phyloP scores from a whole-genome alignment of 2,113 vertebrate species.

The Notarius quadriscutis region DNA sequence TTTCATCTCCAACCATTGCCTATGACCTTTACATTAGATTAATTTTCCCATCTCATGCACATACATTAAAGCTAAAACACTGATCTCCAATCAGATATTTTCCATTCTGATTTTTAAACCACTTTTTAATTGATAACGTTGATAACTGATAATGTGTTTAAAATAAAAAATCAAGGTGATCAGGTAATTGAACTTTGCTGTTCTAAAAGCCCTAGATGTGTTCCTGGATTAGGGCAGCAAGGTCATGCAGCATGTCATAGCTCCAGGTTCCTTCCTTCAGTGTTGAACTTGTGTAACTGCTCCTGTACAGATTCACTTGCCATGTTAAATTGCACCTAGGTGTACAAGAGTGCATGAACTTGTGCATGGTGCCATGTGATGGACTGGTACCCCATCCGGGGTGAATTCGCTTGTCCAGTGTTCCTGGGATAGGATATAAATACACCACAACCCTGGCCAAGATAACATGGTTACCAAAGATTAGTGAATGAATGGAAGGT shows the following conservation, averaged over 20 bases:
- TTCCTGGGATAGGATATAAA: not conserved
- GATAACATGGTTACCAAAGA: not conserved
- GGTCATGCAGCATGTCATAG: not conserved
- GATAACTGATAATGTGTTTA: not conserved
- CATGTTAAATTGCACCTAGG: not conserved
- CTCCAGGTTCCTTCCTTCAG: not conserved
- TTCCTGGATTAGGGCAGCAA: not conserved
- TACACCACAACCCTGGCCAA: not conserved
- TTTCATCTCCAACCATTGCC: too few relatives aligned
- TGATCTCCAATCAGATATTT: not conserved
- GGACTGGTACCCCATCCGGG: not conserved
- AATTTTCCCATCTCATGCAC: too few relatives aligned
- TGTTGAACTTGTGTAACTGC: not conserved
- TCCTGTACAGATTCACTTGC: not conserved
- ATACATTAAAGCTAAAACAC: not conserved
- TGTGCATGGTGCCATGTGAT: not conserved
- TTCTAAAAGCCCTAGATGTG: not conserved
- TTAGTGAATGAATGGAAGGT: not conserved
- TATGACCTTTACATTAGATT: too few relatives aligned
- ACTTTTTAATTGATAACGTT: not conserved
- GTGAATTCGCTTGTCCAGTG: not conserved
- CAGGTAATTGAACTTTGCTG: not conserved
- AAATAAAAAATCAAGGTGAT: not conserved
- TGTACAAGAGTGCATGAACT: not conserved
- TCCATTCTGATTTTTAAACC: not conserved